phyloP scores from a whole-genome alignment of 1,140 invertebrate genomes.

The Sipha flava region DNA sequence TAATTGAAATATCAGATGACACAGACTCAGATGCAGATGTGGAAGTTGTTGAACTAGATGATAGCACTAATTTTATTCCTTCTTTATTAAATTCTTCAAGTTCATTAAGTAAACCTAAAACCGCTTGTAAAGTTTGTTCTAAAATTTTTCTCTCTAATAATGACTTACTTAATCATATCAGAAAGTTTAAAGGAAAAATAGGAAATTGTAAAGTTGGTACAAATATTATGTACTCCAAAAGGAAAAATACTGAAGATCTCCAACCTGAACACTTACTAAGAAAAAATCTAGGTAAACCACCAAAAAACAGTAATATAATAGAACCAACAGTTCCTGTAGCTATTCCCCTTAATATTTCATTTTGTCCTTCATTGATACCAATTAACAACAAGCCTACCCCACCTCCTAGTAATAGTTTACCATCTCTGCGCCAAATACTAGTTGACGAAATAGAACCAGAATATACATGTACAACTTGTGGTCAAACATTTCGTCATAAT shows the following conservation, averaged over 20 bases:
- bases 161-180: neutral
- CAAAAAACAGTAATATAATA: neutral
- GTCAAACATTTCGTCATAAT: conserved; percentile 16
- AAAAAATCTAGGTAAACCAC: neutral
- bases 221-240: neutral
- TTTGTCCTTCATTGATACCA: neutral
- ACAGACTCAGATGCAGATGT: neutral
- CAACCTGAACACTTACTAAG: neutral
- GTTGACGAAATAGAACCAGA: conserved; percentile 13
- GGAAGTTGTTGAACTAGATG: neutral
- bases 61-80: neutral
- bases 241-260: neutral
- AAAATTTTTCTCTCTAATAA: neutral
- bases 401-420: neutral
- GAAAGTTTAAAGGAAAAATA: neutral
- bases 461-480: neutral
- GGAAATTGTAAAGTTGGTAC: neutral
- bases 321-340: neutral
- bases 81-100: neutral
- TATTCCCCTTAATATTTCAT: neutral
- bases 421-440: neutral
- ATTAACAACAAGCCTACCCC: neutral
- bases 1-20: neutral
- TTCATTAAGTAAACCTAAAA: neutral
- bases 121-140: neutral